phyloP scores from a whole-genome alignment of 2,113 vertebrate genomes.

The Hiodon tergisus region DNA sequence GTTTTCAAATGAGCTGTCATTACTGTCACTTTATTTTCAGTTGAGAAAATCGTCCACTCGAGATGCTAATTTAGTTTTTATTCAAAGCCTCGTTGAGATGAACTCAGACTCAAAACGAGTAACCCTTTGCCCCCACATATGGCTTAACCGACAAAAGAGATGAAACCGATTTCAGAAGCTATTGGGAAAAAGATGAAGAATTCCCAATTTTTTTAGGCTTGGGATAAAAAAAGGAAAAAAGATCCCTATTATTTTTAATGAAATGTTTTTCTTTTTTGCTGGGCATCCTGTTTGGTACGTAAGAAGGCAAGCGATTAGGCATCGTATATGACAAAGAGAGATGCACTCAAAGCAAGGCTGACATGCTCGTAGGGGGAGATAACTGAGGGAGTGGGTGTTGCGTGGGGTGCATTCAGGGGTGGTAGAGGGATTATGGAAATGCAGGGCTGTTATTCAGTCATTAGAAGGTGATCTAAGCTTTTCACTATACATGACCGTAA shows the following conservation, averaged over 20 bases:
- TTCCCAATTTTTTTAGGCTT: background rate
- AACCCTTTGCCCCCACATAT: background rate
- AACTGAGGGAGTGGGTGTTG: background rate
- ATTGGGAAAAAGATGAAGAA: background rate
- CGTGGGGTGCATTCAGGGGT: constrained; percentile 1
- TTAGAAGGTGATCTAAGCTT: background rate
- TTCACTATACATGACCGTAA: background rate
- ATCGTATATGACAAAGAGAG: background rate
- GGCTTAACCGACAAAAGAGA: background rate
- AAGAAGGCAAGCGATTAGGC: background rate
- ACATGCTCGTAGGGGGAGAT: background rate
- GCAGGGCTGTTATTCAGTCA: background rate
- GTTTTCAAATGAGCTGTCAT: constrained; percentile 14
- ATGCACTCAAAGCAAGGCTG: background rate
- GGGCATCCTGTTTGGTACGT: background rate
- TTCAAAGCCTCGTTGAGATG: background rate
- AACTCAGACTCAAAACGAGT: background rate
- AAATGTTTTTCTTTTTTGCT: background rate
- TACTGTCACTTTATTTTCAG: constrained; percentile 17
- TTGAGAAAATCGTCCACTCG: constrained; percentile 7
- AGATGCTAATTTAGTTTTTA: constrained; percentile 21
- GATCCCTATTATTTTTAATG: too few species aligned
- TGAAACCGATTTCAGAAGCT: constrained; percentile 9
- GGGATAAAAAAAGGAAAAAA: background rate
- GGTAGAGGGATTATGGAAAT: constrained; percentile 14